Conservation (phyloP, 2,888 invertebrate species). For the Cyclophora albipunctata region DNA sequence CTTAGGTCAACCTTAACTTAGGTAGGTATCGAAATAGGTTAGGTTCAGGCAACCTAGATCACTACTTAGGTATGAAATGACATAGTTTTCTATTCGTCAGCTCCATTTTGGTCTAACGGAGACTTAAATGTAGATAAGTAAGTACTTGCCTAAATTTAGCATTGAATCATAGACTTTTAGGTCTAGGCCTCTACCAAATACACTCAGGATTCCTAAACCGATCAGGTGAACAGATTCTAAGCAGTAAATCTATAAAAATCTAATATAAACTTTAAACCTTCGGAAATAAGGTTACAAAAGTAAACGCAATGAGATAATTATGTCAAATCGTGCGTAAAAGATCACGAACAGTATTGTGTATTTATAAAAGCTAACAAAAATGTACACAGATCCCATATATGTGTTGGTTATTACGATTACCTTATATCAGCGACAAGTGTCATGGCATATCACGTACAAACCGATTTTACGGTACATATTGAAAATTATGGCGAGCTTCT, state of each 20-base stretch:
- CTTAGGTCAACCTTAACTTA: no score
- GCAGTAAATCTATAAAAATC: background rate
- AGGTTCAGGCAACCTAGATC: no score
- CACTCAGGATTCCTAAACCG: slow-evolving; percentile 57
- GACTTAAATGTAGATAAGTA: no score
- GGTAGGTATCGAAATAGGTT: no score
- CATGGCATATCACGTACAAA: slow-evolving; percentile 3
- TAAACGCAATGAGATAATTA: slow-evolving; percentile 3
- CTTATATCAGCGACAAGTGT: background rate
- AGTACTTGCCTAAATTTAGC: no score
- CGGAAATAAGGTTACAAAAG: no score
- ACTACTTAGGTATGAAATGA: no score
- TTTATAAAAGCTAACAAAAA: slow-evolving; percentile 58
- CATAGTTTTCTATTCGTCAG: no score
- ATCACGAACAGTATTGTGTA: slow-evolving; percentile 52
- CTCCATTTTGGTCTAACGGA: no score
- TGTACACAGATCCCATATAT: slow-evolving; percentile 51
- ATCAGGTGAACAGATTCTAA: slow-evolving; percentile 56
- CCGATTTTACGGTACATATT: background rate
- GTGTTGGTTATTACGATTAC: background rate
- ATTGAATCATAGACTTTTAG: slow-evolving; percentile 8
- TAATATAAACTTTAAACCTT: slow-evolving; percentile 11
- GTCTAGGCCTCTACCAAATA: slow-evolving; percentile 42
- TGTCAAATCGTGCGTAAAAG: slow-evolving; percentile 47
- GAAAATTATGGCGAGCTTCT: background rate